These are phyloP conservation scores for Muricea muricata DNA, from an alignment of 92 coral and sea anemone genomes.

Conservation along the genomic window DNA sequence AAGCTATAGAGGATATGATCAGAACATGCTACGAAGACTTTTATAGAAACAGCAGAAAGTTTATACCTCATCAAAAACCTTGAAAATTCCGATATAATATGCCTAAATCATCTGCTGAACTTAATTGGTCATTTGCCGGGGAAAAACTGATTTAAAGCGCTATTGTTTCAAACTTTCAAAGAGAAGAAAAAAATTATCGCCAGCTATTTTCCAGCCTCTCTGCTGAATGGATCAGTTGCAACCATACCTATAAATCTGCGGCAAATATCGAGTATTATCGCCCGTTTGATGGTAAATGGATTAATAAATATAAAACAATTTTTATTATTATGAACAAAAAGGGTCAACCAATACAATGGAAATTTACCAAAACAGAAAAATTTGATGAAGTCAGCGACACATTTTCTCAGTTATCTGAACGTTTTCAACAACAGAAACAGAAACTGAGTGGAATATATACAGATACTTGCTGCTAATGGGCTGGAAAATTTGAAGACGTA, in stretches of 20 bases:
- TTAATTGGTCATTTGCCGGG: constrained; percentile 13
- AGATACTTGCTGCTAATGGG: constrained; percentile 34
- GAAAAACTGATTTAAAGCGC: constrained; percentile 10
- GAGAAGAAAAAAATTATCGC: not conserved
- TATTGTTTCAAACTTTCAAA: not conserved
- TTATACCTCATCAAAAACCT: no score
- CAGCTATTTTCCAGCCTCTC: constrained; percentile 1
- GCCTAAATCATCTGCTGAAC: not conserved
- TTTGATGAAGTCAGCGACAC: not conserved
- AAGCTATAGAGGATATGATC: not conserved
- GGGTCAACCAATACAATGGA: constrained; percentile 52
- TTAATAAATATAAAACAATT: constrained; percentile 27
- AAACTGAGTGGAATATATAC: constrained; percentile 4
- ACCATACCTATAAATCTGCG: constrained; percentile 57
- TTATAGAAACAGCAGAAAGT: not conserved
- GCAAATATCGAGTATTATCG: constrained; percentile 50
- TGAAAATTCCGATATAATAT: no score
- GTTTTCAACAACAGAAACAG: constrained; percentile 1
- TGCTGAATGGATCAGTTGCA: constrained; percentile 51
- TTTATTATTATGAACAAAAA: constrained; percentile 45
- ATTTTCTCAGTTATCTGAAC: not conserved
- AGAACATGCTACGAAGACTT: not conserved
- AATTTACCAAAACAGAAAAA: constrained; percentile 42
- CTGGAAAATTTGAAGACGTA: not conserved
- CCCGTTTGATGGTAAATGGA: constrained; percentile 39